Evolutionary conservation across 2,113 vertebrate genomes (phyloP).

Genomic region (Prionailurus viverrinus): DNA sequence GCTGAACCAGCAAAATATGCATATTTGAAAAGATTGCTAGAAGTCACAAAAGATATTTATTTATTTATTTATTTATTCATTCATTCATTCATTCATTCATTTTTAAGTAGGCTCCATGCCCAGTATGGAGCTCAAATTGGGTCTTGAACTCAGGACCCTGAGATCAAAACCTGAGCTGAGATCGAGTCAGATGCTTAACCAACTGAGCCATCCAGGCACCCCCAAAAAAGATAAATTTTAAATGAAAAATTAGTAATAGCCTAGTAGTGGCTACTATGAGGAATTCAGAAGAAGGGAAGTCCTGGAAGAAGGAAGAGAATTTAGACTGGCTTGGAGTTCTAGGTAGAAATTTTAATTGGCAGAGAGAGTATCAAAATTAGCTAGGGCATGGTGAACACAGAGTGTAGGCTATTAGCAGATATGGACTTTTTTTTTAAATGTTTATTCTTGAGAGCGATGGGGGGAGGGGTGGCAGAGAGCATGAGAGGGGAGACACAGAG

Average conservation of each 20-base stretch:
- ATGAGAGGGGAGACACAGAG: too few relatives aligned
- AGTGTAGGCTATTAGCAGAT: not conserved
- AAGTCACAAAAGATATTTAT: not conserved
- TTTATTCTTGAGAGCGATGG: too few relatives aligned
- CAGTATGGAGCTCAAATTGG: too few relatives aligned
- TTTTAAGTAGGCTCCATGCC: too few relatives aligned
- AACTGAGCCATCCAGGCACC: too few relatives aligned
- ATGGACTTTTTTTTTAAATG: not conserved
- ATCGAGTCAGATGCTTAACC: too few relatives aligned
- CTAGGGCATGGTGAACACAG: not conserved
- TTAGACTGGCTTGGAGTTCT: not conserved
- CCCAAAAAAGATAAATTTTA: not conserved
- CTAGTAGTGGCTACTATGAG: not conserved
- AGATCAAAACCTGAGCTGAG: too few relatives aligned
- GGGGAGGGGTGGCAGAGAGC: too few relatives aligned
- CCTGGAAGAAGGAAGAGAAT: not conserved
- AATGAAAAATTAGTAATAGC: conserved; percentile 4
- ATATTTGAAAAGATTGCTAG: not conserved
- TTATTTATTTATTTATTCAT: too few relatives aligned
- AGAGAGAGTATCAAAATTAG: not conserved
- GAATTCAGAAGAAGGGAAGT: not conserved
- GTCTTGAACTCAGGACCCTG: too few relatives aligned
- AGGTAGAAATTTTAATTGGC: not conserved
- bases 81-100: too few relatives aligned
- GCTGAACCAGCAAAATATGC: not conserved